Base-by-base conservation (phyloP, 1,140 invertebrate species). In the Drosophila paulistorum region DNA sequence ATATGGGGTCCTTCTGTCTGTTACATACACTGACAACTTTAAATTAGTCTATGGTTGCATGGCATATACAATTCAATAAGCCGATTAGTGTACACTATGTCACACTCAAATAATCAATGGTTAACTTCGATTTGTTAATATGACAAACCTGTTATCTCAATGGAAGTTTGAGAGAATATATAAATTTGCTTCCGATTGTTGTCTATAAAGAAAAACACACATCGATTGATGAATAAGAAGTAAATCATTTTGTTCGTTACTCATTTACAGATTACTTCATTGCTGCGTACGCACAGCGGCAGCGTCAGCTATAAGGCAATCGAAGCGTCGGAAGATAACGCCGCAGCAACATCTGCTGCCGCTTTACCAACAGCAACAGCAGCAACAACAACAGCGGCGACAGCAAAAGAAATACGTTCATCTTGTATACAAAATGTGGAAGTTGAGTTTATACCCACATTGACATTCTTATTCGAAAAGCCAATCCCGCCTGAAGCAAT, bases 381-480 rank as follows among this genome's bases (percentile, higher is more conserved):
- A 57, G 54, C 26, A 42, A 13, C 69, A 60, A 39, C 39, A 65
- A 63, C 59, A 65, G 65, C 59, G 37, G 41, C 41, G 35, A 57
- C 61, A 57, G 45, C 26, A n/a, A 45, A 51, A 54, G 64, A 20
- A 37, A 48, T 10, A 7, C 23, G 6, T 10, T 26, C 7, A 54
- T 39, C 39, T 65, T 51, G 26, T 51, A 67, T 1, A 23, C 17
- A 30, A 55, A 77, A 79, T 74, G 82, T 81, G 62, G 79, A 85
- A 51, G 76, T 89, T 74, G 90, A 91, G 57, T 77, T 91, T 11
- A 71, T 91, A 74, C 90, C 90, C 33, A 91, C 90, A 62, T 61
- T 91, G 66, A 79, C 82, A 67, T 85, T 91, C 65, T 60, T 83
- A 41, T 82, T 85, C 7, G 55, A 82, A 13, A 65, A 68, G 33